These are phyloP conservation scores for Pristionchus maxplancki DNA, from an alignment of 2,888 invertebrate species.

Conservation along the genomic window DNA sequence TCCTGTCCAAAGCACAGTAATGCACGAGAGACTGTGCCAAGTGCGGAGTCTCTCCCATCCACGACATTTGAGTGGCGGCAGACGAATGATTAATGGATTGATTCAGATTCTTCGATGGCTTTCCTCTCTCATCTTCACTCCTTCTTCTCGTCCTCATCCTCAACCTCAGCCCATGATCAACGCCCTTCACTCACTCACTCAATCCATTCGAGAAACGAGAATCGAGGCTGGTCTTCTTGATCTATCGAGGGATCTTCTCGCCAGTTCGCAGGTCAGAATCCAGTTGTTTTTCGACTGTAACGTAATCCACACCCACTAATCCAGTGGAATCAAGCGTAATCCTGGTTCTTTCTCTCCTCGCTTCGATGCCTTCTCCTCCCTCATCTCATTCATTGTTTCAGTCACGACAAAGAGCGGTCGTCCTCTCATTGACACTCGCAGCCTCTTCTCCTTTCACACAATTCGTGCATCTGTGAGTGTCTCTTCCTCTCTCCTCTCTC, in stretches of 20 bases:
- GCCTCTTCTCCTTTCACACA: constrained; percentile 46
- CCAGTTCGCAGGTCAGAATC: background rate
- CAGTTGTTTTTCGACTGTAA: no score
- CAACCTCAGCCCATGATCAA: constrained; percentile 13
- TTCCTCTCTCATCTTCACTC: constrained; percentile 21
- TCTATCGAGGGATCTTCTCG: background rate
- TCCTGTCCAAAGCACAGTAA: background rate
- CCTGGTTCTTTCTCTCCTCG: background rate
- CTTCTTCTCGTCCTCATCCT: constrained; percentile 16
- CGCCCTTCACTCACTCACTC: constrained; percentile 23
- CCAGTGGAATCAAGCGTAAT: background rate
- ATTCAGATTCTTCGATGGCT: constrained; percentile 44
- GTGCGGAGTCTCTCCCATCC: background rate
- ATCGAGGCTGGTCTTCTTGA: constrained; percentile 32
- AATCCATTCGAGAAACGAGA: background rate
- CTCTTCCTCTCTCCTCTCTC: background rate
- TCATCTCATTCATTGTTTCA: background rate
- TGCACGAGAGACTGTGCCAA: background rate
- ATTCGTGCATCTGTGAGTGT: constrained; percentile 47
- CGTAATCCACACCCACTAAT: background rate
- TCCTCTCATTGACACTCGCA: constrained; percentile 29
- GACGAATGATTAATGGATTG: background rate
- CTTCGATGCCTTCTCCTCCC: background rate
- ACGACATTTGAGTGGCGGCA: background rate
- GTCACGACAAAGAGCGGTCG: constrained; percentile 31